These are phyloP conservation scores for Tipula vernalis DNA, from an alignment of 2,888 invertebrate species.

Conservation along the genomic window DNA sequence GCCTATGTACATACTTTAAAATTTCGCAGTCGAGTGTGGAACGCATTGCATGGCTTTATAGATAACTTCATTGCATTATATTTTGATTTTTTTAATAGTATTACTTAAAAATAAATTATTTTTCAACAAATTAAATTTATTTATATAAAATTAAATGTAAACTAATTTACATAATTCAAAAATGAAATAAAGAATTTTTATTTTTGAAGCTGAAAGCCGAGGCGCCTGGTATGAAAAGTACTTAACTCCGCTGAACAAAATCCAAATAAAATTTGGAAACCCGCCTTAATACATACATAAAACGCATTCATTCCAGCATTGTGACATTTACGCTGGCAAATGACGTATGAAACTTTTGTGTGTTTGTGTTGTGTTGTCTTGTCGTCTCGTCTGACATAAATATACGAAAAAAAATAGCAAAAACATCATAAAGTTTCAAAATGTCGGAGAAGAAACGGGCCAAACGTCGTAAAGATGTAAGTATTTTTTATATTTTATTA, in stretches of 20 bases:
- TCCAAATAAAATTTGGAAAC: not conserved
- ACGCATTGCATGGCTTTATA: too few relatives aligned
- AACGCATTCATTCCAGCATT: not conserved
- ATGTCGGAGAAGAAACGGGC: conserved; percentile 35
- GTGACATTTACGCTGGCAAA: not conserved
- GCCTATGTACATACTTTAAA: too few relatives aligned
- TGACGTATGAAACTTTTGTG: not conserved
- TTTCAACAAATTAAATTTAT: too few relatives aligned
- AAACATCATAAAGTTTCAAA: conserved; percentile 14
- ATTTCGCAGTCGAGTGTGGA: too few relatives aligned
- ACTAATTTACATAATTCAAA: too few relatives aligned
- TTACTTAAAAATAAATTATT: too few relatives aligned
- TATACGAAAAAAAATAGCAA: not conserved
- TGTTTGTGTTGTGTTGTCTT: not conserved
- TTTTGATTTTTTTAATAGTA: too few relatives aligned
- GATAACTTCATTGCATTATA: too few relatives aligned
- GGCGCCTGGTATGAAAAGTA: too few relatives aligned
- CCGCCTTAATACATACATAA: not conserved
- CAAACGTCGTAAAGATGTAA: conserved; percentile 35
- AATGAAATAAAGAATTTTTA: too few relatives aligned
- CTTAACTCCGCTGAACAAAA: not conserved
- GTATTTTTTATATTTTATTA: conserved; percentile 17
- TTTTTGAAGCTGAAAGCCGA: too few relatives aligned
- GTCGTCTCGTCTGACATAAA: not conserved
- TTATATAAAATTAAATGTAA: too few relatives aligned